Conservation (phyloP, 2,797 vertebrate genomes). For the Catamblyrhynchus diadema region DNA sequence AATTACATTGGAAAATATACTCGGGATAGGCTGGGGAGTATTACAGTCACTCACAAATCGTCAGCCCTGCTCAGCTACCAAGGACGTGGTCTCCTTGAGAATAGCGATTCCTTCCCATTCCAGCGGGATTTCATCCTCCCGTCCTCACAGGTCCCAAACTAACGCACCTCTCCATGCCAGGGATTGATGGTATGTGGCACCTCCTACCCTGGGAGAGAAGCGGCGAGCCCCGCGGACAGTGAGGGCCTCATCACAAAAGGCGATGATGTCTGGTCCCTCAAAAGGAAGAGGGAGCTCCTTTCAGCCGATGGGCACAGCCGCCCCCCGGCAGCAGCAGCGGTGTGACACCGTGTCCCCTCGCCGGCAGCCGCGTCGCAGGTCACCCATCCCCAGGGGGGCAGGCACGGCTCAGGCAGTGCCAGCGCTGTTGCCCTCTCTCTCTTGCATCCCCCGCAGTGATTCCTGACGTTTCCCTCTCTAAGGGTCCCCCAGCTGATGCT, state of each 20-base stretch:
- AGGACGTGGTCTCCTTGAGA: neutral
- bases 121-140: neutral
- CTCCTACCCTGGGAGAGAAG: neutral
- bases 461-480: fast-evolving
- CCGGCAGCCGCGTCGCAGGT: neutral
- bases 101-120: fast-evolving
- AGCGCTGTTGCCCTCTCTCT: neutral
- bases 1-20: neutral
- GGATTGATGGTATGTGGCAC: neutral
- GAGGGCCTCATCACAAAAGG: neutral
- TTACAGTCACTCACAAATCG: neutral
- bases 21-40: neutral
- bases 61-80: neutral
- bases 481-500: too few relatives aligned
- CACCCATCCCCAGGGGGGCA: neutral
- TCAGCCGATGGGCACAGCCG: fast-evolving
- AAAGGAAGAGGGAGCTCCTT: neutral
- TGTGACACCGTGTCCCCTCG: neutral
- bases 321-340: neutral
- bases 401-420: neutral
- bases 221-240: fast-evolving
- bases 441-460: fast-evolving
- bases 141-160: neutral
- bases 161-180: fast-evolving
- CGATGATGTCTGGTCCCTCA: neutral